Conservation (phyloP, 2,113 vertebrate genomes). For the Nannospalax galili region DNA sequence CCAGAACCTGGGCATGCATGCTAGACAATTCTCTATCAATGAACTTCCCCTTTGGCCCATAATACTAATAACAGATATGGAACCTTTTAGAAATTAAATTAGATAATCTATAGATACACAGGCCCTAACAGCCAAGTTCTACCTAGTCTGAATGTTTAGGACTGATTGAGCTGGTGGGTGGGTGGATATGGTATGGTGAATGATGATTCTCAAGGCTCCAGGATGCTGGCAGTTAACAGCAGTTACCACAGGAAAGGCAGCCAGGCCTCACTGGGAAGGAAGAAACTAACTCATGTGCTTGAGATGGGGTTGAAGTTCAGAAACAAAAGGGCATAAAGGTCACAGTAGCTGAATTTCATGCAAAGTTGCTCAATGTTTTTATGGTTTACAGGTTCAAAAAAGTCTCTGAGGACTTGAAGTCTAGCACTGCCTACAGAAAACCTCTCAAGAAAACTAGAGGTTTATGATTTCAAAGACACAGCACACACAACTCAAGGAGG, state of each 20-base stretch:
- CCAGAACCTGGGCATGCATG: not conserved
- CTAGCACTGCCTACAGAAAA: not conserved
- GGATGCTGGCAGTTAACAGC: not conserved
- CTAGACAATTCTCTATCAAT: too few species aligned
- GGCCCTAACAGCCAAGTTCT: not conserved
- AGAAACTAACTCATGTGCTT: not conserved
- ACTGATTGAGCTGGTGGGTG: fast-evolving
- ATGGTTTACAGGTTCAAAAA: not conserved
- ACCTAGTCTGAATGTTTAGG: not conserved
- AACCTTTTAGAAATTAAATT: not conserved
- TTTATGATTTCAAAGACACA: not conserved
- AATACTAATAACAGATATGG: not conserved
- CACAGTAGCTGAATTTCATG: not conserved
- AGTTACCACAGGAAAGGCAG: not conserved
- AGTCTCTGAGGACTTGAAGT: not conserved
- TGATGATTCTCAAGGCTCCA: not conserved
- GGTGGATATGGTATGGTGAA: not conserved
- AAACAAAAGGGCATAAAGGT: not conserved
- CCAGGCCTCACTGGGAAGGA: not conserved
- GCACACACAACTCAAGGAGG: not conserved
- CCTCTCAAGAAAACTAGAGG: not conserved
- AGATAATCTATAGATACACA: not conserved
- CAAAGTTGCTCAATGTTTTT: not conserved
- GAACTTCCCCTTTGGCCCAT: not conserved
- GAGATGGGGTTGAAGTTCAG: not conserved